Percentiles rank a stretch among this genome's conserved stretches.
Conservation (phyloP, 2,113 vertebrate species). For the Eonycteris spelaea region DNA sequence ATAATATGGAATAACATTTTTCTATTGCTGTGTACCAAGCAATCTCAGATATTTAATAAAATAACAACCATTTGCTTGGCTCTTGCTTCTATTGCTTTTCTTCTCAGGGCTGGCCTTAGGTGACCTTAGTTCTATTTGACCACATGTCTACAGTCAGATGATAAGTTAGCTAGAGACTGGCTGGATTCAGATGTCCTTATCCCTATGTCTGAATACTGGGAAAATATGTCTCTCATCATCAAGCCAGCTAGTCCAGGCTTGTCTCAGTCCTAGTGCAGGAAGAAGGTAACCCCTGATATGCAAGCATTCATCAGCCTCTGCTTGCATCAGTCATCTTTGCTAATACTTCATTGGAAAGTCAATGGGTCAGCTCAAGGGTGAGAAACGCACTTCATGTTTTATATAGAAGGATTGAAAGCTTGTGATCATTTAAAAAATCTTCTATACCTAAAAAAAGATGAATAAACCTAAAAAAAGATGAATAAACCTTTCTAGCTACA, state of each 20-base stretch:
- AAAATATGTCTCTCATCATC: background rate
- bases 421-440: background rate
- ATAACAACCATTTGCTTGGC: background rate
- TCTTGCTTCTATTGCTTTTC: background rate
- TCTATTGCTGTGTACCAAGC: background rate
- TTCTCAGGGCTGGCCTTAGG: accelerated
- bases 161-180: background rate
- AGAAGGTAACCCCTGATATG: accelerated
- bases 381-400: background rate
- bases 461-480: background rate
- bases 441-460: background rate
- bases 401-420: background rate
- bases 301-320: background rate
- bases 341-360: background rate
- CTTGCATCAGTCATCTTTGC: background rate
- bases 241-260: background rate
- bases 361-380: background rate
- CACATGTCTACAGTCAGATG: background rate
- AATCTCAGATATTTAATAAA: background rate
- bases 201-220: background rate
- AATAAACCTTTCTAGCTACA: background rate
- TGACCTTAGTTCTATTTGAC: background rate
- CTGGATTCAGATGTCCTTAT: background rate
- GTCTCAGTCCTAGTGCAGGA: background rate
- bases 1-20: background rate